Evolutionary conservation across 2,888 invertebrate species (phyloP), one percentile per base, ranked within the genome.

Genomic region (Leptopilina drosophilae): DNA sequence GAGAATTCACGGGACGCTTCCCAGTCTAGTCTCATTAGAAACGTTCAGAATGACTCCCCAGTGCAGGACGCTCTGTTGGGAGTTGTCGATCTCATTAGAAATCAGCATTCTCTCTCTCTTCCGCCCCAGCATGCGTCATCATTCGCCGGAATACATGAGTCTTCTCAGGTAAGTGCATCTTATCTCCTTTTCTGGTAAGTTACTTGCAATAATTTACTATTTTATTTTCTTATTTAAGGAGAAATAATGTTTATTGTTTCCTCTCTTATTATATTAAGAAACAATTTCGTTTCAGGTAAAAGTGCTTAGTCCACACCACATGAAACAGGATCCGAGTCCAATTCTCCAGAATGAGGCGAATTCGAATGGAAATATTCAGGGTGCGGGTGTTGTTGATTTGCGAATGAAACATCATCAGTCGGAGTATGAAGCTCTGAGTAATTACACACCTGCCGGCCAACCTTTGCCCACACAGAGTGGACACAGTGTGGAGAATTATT

Each of bases 391-490:
- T n/a, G 95, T 95, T 80, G 95, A 95, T 92, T 93, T 95, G 66
- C 92, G 95, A 33, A 95, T 95, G 92, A 96, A 96, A 88, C 93
- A 95, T 82, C 92, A 85, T 84, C 88, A 89, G 81, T 93, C 94
- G 78, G 94, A 95, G 26, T 95, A 94, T 40, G 1, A 83, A 87
- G 4, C 84, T 89, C 7, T 82, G 89, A 5, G 88, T 86, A 5
- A 84, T 59, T 69, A 40, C 33, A 59, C 67, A n/a, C 62, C 80
- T 76, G 9, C 76, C 80, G 62, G 81, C 76, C 86, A 92, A 82
- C 92, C 93, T 12, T 90, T 94, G 42, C 93, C 93, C 0, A 92
- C 93, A 6, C 94, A 94, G 88, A 94, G 93, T 83, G 94, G 92
- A 8, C 94, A 94, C 88, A 94, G 93, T 82, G 93, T 94, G 42